Conservation (phyloP, 2,797 vertebrate species). For the Trachurus trachurus region DNA sequence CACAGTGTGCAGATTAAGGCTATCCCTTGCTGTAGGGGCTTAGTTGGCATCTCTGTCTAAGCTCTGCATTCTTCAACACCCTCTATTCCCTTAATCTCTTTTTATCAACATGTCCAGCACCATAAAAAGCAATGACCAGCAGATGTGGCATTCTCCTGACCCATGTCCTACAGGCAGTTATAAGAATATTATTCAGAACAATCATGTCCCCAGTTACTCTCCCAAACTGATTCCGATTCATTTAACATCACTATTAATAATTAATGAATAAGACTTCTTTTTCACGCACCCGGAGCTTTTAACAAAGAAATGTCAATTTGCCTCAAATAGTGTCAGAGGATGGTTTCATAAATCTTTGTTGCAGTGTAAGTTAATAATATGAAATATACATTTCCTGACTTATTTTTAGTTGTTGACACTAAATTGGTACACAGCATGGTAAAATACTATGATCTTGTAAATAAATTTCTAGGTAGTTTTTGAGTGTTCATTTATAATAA, state of each 20-base stretch:
- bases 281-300: background rate
- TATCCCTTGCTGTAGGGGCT: constrained; percentile 65
- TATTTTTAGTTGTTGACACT: background rate
- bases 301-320: background rate
- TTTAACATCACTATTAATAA: background rate
- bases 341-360: background rate
- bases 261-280: background rate
- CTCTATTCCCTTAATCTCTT: constrained; percentile 60
- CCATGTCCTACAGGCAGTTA: constrained; percentile 24
- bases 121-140: constrained; percentile 76
- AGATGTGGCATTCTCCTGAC: constrained; percentile 28
- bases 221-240: background rate
- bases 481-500: background rate
- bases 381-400: background rate
- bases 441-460: background rate
- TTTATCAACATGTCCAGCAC: constrained; percentile 55
- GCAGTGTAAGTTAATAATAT: background rate
- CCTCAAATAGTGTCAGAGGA: background rate
- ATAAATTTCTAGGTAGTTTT: background rate
- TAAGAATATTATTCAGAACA: constrained; percentile 15
- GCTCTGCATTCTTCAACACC: constrained; percentile 69
- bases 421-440: background rate
- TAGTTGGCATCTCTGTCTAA: constrained; percentile 73
- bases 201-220: background rate
- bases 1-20: constrained; percentile 78